A percentile compares a stretch with the other conserved stretches of the same genome.
Evolutionary conservation across 2,888 invertebrate species (phyloP).

Genomic region (Lepas anatifera): DNA sequence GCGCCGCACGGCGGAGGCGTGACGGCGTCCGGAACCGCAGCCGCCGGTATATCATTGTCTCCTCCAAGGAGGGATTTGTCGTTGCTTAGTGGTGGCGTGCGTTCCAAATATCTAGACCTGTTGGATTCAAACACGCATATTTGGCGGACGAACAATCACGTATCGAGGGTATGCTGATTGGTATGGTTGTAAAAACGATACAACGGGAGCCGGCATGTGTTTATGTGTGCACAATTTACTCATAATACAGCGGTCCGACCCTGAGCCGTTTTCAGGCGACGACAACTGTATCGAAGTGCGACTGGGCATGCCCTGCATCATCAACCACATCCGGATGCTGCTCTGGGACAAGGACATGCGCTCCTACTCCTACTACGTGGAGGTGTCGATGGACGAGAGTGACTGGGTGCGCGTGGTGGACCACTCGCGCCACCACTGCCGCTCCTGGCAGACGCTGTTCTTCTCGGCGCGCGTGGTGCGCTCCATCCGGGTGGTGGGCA

Average conservation of each 20-base stretch:
- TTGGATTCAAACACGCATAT: too few species aligned
- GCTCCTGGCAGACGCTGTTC: slow-evolving; percentile 93
- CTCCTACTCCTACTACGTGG: slow-evolving; percentile 71
- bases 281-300: slow-evolving; percentile 75
- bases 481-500: slow-evolving; percentile 49
- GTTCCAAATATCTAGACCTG: too few species aligned
- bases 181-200: too few species aligned
- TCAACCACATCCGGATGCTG: slow-evolving; percentile 84
- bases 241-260: too few species aligned
- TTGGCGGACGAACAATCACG: too few species aligned
- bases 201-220: too few species aligned
- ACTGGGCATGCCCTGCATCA: slow-evolving; percentile 64
- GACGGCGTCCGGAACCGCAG: too few species aligned
- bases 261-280: slow-evolving; percentile 38
- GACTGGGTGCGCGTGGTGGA: slow-evolving; percentile 92
- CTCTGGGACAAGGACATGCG: slow-evolving; percentile 90
- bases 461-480: slow-evolving; percentile 80
- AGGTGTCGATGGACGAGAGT: slow-evolving; percentile 83
- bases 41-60: too few species aligned
- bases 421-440: slow-evolving; percentile 79
- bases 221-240: too few species aligned
- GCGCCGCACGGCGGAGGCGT: background rate
- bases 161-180: too few species aligned
- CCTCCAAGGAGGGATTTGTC: too few species aligned
- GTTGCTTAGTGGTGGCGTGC: too few species aligned